Conservation (phyloP, 64 coral and sea anemone genomes). For the Dendrophyllia cribrosa region DNA sequence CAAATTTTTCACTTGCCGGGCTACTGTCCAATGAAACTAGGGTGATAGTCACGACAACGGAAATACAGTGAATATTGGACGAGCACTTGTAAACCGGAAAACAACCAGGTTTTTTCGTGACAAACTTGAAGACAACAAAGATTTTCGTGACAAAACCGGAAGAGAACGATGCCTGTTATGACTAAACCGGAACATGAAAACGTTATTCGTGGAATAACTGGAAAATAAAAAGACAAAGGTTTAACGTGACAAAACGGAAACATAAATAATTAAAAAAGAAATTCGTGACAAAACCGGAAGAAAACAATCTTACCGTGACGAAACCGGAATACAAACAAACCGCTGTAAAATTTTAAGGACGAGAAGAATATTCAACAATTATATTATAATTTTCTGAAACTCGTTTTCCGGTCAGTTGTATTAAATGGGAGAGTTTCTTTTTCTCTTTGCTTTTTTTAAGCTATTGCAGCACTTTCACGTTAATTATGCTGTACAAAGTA, state of each 20-base stretch:
- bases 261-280: background rate
- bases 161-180: background rate
- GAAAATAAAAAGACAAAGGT: background rate
- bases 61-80: no score
- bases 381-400: no score
- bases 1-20: no score
- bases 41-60: no score
- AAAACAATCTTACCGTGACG: background rate
- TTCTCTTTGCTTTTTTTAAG: no score
- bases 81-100: background rate
- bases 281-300: constrained; percentile 18
- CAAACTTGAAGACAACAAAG: background rate
- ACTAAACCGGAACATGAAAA: background rate
- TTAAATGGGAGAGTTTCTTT: no score
- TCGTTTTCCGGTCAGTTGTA: no score
- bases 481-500: no score
- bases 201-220: background rate
- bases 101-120: background rate
- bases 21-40: no score
- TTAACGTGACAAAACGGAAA: background rate
- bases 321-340: constrained; percentile 18
- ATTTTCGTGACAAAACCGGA: background rate
- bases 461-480: no score
- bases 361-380: no score
- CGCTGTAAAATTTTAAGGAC: no score